Base-by-base conservation (phyloP, 2,888 invertebrate genomes). In the Apamea monoglypha region DNA sequence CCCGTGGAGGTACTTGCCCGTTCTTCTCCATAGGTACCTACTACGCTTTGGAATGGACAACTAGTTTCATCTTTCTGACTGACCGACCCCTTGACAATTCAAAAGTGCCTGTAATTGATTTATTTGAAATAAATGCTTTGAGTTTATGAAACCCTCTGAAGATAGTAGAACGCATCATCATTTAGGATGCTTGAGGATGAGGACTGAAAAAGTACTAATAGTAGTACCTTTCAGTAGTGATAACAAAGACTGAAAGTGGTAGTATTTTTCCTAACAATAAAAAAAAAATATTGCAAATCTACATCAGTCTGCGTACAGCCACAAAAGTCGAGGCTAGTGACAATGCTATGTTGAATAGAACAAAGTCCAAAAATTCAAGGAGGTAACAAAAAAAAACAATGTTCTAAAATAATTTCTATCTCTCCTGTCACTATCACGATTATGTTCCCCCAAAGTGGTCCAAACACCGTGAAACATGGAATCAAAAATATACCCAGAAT, bases 401-500 rank as follows among this genome's bases (percentile, higher is more conserved):
- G 10, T 36, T 47, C 1, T 29, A 70, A 53, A 66, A 81, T 40
- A 16, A 59, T 56, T 12, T 63, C 44, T 70, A 12, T 50, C 36
- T 69, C 68, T 70, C 14, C 68, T 63, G 86, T 80, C 86, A 89
- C 83, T 79, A 80, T 75, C 89, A 87, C 80, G 76, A 85, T 84
- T 68, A 69, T 79, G 59, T 80, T 86, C 90, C 89, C 87, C 88
- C 76, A 82, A 85, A 90, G 80, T 83, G 64, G 88, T 89, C 93
- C 92, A 92, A 88, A 90, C 91, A 91, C 93, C 96, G 94, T 95
- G 92, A 95, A 93, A 95, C 94, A 96, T 95, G 94, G 91, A 96
- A 96, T 96, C 96, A 96, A 96, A 96, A 96, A 96, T 95, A 96
- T 94, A 96, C 96, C 94, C 93, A 91, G 92, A 95, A 95, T 96